Conservation (phyloP, 2,797 vertebrate genomes). For the Rhabdophis nuchalis region DNA sequence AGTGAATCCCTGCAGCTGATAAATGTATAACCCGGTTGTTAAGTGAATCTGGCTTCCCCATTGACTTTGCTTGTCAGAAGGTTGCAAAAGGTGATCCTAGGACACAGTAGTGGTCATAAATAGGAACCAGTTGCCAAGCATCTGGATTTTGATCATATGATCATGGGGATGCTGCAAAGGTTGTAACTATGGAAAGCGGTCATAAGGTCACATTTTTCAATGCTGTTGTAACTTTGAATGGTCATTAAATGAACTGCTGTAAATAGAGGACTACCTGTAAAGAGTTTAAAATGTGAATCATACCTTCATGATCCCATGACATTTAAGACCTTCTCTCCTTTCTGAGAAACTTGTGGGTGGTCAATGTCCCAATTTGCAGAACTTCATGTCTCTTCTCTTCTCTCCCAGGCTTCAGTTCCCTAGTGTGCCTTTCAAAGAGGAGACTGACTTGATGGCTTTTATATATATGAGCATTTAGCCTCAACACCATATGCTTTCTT, state of each 20-base stretch:
- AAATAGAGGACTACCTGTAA: background rate
- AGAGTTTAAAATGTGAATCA: background rate
- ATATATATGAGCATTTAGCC: background rate
- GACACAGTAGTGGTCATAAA: background rate
- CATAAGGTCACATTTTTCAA: background rate
- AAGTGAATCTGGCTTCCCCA: too few species aligned
- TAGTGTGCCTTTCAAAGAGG: background rate
- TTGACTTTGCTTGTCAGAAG: too few species aligned
- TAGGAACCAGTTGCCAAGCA: background rate
- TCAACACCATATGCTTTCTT: background rate
- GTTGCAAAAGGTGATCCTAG: background rate
- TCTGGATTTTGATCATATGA: background rate
- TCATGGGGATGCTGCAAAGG: background rate
- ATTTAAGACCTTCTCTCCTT: background rate
- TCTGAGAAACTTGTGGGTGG: background rate
- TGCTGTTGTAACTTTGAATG: background rate
- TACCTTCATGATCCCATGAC: background rate
- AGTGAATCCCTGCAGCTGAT: too few species aligned
- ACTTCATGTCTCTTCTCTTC: too few species aligned
- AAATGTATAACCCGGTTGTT: too few species aligned
- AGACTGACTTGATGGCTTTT: background rate
- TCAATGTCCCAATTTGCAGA: background rate
- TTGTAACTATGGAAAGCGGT: background rate
- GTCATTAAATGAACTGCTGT: background rate
- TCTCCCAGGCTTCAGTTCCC: background rate